Base-by-base conservation (phyloP, 64 coral and sea anemone species). In the Porites lutea region DNA sequence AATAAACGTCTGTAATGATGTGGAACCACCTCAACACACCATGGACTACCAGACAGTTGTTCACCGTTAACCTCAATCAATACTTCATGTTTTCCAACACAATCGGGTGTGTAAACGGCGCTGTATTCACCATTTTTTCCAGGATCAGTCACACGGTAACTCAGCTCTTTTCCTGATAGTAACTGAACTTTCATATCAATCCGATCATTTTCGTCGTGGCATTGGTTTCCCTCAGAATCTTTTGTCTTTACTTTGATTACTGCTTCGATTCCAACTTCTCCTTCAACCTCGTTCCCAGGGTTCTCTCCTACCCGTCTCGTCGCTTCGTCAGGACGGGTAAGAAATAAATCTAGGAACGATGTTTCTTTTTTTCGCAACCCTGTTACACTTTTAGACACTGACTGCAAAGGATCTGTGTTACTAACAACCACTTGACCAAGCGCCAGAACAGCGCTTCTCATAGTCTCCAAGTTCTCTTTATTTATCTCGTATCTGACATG, bases 371-470 rank as follows among this genome's bases (percentile, higher is more conserved):
- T n/a, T n/a, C n/a, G n/a, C n/a, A n/a, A n/a, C n/a, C n/a, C n/a
- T n/a, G n/a, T n/a, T n/a, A n/a, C n/a, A n/a, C n/a, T n/a, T 37
- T 37, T 1, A 37, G 27, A 0, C 27, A 62, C 50, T 13, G 74
- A 90, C 6, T 62, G 43, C 13, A 65, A 6, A 59, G 78, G 45
- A 80, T 90, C 72, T 16, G 88, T 90, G 8, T 9, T 52, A 48
- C 76, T 90, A 50, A 55, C 49, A 37, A 55, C 46, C 44, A 90
- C 53, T 19, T 19, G 49, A 2, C 89, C 89, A 3, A 37, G 1
- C 0, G 27, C 27, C 0, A 53, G 77, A 81, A 21, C 5, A 4
- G 3, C 13, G 2, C 48, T 5, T 77, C 19, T 77, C 16, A 77
- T 8, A 8, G 8, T 52, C 6, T 8, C n/a, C 48, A 52, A 19